Percentiles rank a stretch among this genome's conserved stretches.
Conservation (phyloP, 2,797 vertebrate species). For the Gambusia yucatana region DNA sequence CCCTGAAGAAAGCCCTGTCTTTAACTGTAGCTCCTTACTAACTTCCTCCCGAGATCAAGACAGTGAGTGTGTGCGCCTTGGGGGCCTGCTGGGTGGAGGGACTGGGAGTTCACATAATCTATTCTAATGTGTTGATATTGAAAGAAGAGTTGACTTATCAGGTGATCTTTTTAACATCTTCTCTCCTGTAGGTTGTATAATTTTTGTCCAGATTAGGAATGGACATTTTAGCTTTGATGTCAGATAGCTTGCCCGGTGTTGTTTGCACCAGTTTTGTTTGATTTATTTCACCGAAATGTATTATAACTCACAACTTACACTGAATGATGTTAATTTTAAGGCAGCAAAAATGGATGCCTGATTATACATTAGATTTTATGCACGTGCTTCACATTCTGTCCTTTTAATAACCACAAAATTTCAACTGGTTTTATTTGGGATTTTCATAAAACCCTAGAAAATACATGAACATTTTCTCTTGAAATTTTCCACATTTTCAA, state of each 20-base stretch:
- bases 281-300: constrained; percentile 34
- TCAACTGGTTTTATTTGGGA: neutral
- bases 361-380: constrained; percentile 21
- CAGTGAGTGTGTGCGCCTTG: constrained; percentile 91
- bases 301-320: constrained; percentile 32
- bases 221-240: constrained; percentile 29
- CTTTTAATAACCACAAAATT: neutral
- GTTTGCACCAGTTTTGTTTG: constrained; percentile 43
- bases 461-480: no score
- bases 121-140: constrained; percentile 11
- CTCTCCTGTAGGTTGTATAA: neutral
- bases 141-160: constrained; percentile 14
- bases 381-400: neutral
- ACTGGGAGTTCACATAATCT: neutral
- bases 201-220: neutral
- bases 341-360: constrained; percentile 25
- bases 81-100: constrained; percentile 53
- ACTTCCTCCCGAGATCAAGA: constrained; percentile 91
- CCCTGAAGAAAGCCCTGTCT: constrained; percentile 89
- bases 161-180: neutral
- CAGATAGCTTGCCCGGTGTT: constrained; percentile 12
- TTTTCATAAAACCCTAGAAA: neutral
- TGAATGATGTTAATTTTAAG: constrained; percentile 21
- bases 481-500: neutral
- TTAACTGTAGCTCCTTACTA: constrained; percentile 99